Percentiles rank a stretch among this genome's conserved stretches.
Evolutionary conservation across 2,797 vertebrate species (phyloP).

Genomic region (Chiloscyllium punctatum): DNA sequence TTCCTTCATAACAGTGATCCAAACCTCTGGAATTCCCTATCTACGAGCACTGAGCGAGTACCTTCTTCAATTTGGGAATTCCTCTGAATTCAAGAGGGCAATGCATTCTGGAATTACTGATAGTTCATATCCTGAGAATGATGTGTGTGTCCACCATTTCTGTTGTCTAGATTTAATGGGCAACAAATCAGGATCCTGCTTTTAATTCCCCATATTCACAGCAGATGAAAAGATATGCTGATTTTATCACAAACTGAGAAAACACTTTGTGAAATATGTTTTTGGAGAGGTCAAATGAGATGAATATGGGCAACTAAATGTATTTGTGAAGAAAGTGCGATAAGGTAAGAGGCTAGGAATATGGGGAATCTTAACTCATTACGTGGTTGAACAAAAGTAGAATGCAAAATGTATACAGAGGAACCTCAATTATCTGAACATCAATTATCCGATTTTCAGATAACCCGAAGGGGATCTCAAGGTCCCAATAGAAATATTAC

Average conservation of each 20-base stretch:
- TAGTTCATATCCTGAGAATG: not conserved
- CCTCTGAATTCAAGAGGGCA: not conserved
- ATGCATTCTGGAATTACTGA: not conserved
- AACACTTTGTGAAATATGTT: not conserved
- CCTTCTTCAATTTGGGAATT: too few relatives aligned
- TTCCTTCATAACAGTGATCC: too few relatives aligned
- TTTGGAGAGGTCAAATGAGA: not conserved
- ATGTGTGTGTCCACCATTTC: not conserved
- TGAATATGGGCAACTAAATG: not conserved
- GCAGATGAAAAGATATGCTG: not conserved
- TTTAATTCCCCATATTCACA: not conserved
- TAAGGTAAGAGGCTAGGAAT: not conserved
- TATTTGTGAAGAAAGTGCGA: not conserved
- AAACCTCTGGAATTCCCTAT: too few relatives aligned
- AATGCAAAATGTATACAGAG: not conserved
- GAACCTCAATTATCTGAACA: too few relatives aligned
- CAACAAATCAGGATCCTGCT: not conserved
- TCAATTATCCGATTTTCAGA: too few relatives aligned
- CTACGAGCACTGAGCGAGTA: too few relatives aligned
- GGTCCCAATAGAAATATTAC: too few relatives aligned
- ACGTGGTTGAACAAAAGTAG: not conserved
- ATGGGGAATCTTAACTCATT: not conserved
- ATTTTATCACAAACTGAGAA: not conserved
- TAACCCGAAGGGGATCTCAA: too few relatives aligned
- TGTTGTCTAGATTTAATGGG: not conserved